Base-by-base conservation (phyloP, 2,888 invertebrate genomes). In the Micoletzkya japonica region DNA sequence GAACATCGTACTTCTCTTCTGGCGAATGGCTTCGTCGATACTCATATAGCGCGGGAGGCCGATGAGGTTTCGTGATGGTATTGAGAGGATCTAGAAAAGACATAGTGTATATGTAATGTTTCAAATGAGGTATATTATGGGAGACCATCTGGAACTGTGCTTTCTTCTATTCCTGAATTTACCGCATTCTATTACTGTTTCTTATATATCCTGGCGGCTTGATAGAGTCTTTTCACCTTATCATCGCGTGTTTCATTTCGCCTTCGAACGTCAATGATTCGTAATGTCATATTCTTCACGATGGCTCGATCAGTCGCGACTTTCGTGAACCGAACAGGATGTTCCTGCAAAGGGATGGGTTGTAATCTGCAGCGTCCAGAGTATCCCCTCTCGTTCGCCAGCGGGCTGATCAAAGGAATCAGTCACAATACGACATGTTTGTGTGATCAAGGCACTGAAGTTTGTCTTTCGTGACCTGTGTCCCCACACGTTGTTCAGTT, bases 1-100 rank as follows among this genome's bases (percentile, higher is more conserved):
- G n/a, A n/a, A n/a, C n/a, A n/a, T n/a, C n/a, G n/a, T 32, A 66
- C 64, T 66, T 54, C 64, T 4, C 17, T 66, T 66, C 52, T 14
- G 34, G 17, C 64, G n/a, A 36, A 37, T 66, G 28, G 14, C 44
- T 6, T 20, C 30, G 24, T 49, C 28, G 34, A 49, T 1, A 0
- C 36, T 54, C 54, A 66, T 7, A 20, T 66, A 66, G 30, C 64
- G 54, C 0, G 64, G 64, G 1, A 66, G 64, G 34, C 64, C 64
- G 17, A 66, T 66, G 6, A 37, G 30, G 32, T 66, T 66, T 10
- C 64, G 64, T 14, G 64, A 66, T 1, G 64, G 64, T 0, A 66
- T 52, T 4, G 64, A 66, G 2, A 66, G 64, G n/a, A 66, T 66
- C 64, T 66, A 32, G 17, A 28, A 30, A 44, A 10, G 20, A 14